phyloP scores from a whole-genome alignment of 2,797 vertebrate genomes.

The Typhlichthys eigenmanni region DNA sequence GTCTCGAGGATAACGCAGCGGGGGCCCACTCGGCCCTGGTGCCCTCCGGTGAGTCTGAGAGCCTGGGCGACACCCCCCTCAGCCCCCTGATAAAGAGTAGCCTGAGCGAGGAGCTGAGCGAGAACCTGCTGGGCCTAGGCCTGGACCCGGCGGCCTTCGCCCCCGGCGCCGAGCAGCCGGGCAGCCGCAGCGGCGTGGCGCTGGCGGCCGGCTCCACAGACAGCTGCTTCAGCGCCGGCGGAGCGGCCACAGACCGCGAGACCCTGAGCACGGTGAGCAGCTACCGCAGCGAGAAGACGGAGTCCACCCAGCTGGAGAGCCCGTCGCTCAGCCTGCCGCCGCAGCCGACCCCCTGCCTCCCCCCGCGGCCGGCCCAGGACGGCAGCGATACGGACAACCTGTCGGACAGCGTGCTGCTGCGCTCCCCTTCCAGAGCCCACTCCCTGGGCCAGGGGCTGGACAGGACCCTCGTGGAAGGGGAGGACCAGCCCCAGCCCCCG shows the following conservation, averaged over 20 bases:
- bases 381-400: constrained; percentile 85
- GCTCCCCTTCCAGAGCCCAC: constrained; percentile 81
- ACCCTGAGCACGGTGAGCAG: constrained; percentile 87
- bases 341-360: constrained; percentile 43
- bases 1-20: constrained; percentile 46
- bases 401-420: constrained; percentile 82
- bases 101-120: constrained; percentile 86
- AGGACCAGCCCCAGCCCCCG: constrained; percentile 70
- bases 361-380: constrained; percentile 52
- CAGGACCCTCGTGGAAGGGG: constrained; percentile 81
- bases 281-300: constrained; percentile 90
- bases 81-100: constrained; percentile 89
- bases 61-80: constrained; percentile 83
- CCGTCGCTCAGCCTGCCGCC: constrained; percentile 76
- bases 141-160: constrained; percentile 82
- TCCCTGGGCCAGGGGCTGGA: constrained; percentile 78
- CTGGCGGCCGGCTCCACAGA: constrained; percentile 85
- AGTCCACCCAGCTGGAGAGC: constrained; percentile 90
- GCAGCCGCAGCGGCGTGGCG: constrained; percentile 74
- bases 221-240: constrained; percentile 87
- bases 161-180: constrained; percentile 75
- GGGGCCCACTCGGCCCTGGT: constrained; percentile 74
- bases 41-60: constrained; percentile 79
- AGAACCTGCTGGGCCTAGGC: constrained; percentile 85
- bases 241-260: constrained; percentile 83